Evolutionary conservation across 2,113 vertebrate species (phyloP).

Genomic region (Myotis davidii): DNA sequence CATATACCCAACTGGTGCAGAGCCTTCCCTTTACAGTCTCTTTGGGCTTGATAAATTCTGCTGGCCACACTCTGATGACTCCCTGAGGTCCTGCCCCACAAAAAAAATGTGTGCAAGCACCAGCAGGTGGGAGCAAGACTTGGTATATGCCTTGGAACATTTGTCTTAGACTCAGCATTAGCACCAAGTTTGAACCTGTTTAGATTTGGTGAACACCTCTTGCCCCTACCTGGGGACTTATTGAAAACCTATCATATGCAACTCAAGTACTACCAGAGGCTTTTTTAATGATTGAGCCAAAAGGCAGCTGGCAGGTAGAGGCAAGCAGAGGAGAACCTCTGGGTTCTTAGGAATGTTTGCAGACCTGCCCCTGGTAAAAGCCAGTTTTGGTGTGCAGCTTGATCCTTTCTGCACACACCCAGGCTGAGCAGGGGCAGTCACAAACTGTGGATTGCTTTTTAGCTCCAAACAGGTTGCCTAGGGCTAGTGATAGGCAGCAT

Average conservation of each 20-base stretch:
- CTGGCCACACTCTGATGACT: not conserved
- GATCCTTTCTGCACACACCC: not conserved
- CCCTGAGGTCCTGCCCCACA: not conserved
- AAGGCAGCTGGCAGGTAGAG: not conserved
- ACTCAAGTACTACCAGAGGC: not conserved
- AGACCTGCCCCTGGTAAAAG: not conserved
- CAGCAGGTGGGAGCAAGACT: not conserved
- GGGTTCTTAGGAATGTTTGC: not conserved
- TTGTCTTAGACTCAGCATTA: not conserved
- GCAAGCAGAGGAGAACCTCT: not conserved
- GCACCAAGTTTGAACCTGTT: not conserved
- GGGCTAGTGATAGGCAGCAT: not conserved
- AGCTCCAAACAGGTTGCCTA: not conserved
- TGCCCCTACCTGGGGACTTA: not conserved
- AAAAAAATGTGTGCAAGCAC: not conserved
- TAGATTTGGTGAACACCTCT: not conserved
- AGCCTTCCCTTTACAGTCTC: not conserved
- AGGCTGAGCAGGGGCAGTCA: not conserved
- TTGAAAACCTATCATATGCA: not conserved
- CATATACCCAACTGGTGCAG: not conserved
- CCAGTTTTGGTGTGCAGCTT: not conserved
- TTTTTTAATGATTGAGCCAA: not conserved
- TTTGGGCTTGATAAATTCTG: not conserved
- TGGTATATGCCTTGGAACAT: not conserved
- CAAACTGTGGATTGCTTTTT: not conserved